phyloP scores from a whole-genome alignment of 2,888 invertebrate genomes.

The Petrophora chlorosata region DNA sequence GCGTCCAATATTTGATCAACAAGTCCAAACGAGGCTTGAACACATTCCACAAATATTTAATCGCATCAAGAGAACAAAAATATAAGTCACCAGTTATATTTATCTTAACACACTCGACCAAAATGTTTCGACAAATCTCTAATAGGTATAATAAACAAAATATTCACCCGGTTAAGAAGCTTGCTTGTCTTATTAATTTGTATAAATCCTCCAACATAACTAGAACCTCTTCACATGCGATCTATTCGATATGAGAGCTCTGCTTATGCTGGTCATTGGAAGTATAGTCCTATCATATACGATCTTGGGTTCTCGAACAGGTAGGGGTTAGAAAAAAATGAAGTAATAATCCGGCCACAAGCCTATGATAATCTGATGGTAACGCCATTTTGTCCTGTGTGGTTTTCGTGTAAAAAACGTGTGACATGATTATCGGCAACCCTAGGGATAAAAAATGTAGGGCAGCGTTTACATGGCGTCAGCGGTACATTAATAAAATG shows the following conservation, averaged over 20 bases:
- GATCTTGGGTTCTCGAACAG: slow-evolving; percentile 70
- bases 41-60: slow-evolving; percentile 68
- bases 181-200: slow-evolving; percentile 79
- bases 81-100: slow-evolving; percentile 58
- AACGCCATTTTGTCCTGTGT: slow-evolving; percentile 84
- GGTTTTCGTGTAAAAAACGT: slow-evolving; percentile 79
- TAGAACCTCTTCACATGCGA: slow-evolving; percentile 30
- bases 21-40: slow-evolving; percentile 55
- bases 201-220: slow-evolving; percentile 50
- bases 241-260: slow-evolving; percentile 38
- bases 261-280: slow-evolving; percentile 52
- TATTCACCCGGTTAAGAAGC: slow-evolving; percentile 82
- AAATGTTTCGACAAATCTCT: slow-evolving; percentile 81
- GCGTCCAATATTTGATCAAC: slow-evolving; percentile 53
- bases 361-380: slow-evolving; percentile 81
- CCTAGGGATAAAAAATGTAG: slow-evolving; percentile 61
- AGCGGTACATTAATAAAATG: too few species aligned
- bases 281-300: slow-evolving; percentile 63
- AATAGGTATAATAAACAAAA: slow-evolving; percentile 81
- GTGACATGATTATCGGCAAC: slow-evolving; percentile 82
- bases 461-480: slow-evolving; percentile 51
- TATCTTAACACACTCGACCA: slow-evolving; percentile 72
- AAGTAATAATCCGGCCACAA: slow-evolving; percentile 82
- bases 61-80: slow-evolving; percentile 47
- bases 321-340: slow-evolving; percentile 77